A percentile compares a stretch with the other conserved stretches of the same genome.
Evolutionary conservation across 37 sponge, comb jelly and placozoan genomes (phyloP).

Genomic region (Amphimedon queenslandica): DNA sequence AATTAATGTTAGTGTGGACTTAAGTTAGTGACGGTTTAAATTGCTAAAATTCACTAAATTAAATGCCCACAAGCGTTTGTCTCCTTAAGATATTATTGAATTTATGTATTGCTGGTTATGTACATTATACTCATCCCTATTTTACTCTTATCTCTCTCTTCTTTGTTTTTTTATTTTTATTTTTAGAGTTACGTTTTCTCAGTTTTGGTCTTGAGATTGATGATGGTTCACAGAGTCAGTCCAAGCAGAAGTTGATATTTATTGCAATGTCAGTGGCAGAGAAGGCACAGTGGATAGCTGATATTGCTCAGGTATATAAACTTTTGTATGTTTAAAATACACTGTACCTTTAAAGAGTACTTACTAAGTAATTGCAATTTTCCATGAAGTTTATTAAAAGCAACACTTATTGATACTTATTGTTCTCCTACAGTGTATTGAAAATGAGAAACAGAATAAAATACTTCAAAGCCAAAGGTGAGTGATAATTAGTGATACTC

Average conservation of each 20-base stretch:
- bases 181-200: background rate
- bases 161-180: background rate
- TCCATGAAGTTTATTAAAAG: background rate
- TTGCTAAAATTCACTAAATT: too few species aligned
- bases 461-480: slow-evolving; percentile 44
- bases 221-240: too few species aligned
- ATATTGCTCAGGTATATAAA: slow-evolving; percentile 43
- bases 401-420: background rate
- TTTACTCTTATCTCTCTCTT: background rate
- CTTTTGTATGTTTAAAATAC: background rate
- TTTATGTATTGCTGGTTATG: too few species aligned
- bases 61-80: too few species aligned
- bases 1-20: too few species aligned
- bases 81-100: too few species aligned
- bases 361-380: background rate
- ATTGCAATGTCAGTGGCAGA: slow-evolving; percentile 21
- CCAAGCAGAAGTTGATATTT: slow-evolving; percentile 20
- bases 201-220: background rate
- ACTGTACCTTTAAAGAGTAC: background rate
- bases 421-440: slow-evolving; percentile 23
- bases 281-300: slow-evolving; percentile 70
- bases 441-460: slow-evolving; percentile 55
- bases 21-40: too few species aligned
- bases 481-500: too few species aligned
- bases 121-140: too few species aligned